A percentile compares a stretch with the other conserved stretches of the same genome.
Conservation (phyloP, 2,888 invertebrate genomes). For the Phortica okadai region DNA sequence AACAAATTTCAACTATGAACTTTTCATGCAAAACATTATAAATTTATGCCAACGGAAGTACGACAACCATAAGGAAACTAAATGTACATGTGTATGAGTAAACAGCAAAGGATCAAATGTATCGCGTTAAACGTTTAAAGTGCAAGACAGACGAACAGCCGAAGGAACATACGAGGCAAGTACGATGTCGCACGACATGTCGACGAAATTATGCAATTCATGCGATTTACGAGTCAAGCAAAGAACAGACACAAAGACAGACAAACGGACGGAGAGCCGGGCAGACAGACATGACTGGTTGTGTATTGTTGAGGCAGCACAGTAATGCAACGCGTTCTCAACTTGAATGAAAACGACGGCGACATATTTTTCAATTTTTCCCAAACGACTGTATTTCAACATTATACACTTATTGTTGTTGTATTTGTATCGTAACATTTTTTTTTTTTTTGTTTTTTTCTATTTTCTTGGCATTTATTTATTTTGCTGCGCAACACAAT, state of each 20-base stretch:
- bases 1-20: conserved; percentile 15
- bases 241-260: background rate
- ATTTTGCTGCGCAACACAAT: conserved; percentile 19
- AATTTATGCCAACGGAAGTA: conserved; percentile 50
- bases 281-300: background rate
- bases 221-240: conserved; percentile 64
- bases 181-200: conserved; percentile 57
- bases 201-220: conserved; percentile 73
- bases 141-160: conserved; percentile 49
- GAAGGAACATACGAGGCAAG: conserved; percentile 48
- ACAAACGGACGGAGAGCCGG: background rate
- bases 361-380: conserved; percentile 47
- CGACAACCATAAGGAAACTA: conserved; percentile 25
- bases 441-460: conserved; percentile 33
- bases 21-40: conserved; percentile 43
- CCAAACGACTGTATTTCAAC: conserved; percentile 36
- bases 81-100: conserved; percentile 56
- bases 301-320: background rate
- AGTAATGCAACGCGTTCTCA: background rate
- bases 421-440: conserved; percentile 41
- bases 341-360: background rate
- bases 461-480: background rate
- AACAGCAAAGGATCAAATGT: background rate
- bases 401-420: conserved; percentile 37
- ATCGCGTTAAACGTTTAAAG: background rate